Conservation (phyloP, 2,113 vertebrate genomes). For the Pachycephala philippinensis region DNA sequence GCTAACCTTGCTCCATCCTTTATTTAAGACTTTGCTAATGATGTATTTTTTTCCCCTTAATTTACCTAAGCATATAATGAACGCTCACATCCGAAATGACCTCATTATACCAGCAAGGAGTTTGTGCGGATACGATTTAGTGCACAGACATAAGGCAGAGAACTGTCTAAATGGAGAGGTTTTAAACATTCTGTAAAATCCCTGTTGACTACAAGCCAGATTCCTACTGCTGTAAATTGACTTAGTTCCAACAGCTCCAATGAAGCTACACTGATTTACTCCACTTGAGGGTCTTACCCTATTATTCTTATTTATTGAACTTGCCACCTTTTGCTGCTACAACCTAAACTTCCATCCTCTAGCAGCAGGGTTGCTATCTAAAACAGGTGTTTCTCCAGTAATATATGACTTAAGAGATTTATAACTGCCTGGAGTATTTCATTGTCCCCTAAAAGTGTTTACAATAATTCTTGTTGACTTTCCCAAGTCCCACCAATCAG, state of each 20-base stretch:
- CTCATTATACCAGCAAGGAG: not conserved
- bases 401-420: conserved; percentile 3
- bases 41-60: not conserved
- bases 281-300: not conserved
- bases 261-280: conserved; percentile 32
- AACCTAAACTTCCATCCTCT: conserved; percentile 4
- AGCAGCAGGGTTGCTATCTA: conserved; percentile 7
- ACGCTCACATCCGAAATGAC: not conserved
- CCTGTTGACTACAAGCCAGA: conserved; percentile 32
- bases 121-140: not conserved
- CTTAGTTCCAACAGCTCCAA: conserved; percentile 30
- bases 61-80: conserved; percentile 30
- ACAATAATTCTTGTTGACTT: not conserved
- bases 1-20: conserved; percentile 15
- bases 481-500: not conserved
- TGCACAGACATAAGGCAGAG: not conserved
- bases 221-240: conserved; percentile 42
- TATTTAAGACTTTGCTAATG: conserved; percentile 52
- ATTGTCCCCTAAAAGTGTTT: not conserved
- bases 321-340: conserved; percentile 6
- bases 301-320: conserved; percentile 37
- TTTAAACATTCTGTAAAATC: conserved; percentile 29
- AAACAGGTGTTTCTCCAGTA: conserved; percentile 28
- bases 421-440: not conserved
- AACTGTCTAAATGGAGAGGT: not conserved